phyloP scores from a whole-genome alignment of 2,888 invertebrate species.

The Papilio demoleus region DNA sequence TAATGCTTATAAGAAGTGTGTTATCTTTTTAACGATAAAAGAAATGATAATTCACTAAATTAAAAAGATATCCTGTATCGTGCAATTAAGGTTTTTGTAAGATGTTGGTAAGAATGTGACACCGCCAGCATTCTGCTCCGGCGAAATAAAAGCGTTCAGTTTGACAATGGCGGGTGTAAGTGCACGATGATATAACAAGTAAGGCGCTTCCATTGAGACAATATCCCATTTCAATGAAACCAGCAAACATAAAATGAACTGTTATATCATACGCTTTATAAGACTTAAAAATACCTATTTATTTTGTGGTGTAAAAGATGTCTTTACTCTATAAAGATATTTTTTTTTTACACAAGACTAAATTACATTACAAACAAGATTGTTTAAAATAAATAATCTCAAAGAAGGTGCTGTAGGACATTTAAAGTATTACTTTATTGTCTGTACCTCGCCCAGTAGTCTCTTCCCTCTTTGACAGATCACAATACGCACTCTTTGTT shows the following conservation, averaged over 20 bases:
- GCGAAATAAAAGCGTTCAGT: slow-evolving; percentile 13
- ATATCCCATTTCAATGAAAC: slow-evolving; percentile 24
- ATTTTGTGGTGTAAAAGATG: too few relatives aligned
- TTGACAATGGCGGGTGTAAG: slow-evolving; percentile 22
- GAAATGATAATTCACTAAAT: neutral
- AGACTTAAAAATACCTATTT: neutral
- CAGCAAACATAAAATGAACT: slow-evolving; percentile 8
- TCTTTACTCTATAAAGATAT: too few relatives aligned
- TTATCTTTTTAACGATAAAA: neutral
- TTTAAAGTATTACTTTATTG: neutral
- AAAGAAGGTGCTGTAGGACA: too few relatives aligned
- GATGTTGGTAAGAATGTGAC: slow-evolving; percentile 12
- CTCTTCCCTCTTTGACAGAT: neutral
- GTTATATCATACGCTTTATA: neutral
- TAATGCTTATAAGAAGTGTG: neutral
- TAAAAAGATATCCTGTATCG: neutral
- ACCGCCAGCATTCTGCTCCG: slow-evolving; percentile 12
- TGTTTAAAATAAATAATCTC: too few relatives aligned
- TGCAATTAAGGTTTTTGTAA: slow-evolving; percentile 2
- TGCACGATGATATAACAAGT: slow-evolving; percentile 15
- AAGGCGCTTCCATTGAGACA: slow-evolving; percentile 3
- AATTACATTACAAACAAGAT: too few relatives aligned
- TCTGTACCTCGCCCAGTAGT: neutral
- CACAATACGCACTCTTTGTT: slow-evolving; percentile 10
- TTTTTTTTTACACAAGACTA: too few relatives aligned